Base-by-base conservation (phyloP, 2,797 vertebrate genomes). In the Toxotes lorentzi region DNA sequence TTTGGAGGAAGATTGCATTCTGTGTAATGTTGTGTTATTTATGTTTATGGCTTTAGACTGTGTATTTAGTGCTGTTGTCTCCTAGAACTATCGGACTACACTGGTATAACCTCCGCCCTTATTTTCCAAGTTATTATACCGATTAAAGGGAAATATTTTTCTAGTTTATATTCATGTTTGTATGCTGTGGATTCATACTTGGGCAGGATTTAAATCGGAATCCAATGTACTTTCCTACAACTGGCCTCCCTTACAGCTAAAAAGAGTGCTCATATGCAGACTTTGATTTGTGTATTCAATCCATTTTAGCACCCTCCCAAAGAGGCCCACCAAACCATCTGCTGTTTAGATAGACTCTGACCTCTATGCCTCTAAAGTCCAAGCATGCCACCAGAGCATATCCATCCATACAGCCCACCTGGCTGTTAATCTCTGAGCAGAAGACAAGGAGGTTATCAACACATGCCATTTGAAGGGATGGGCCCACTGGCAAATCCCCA, bases 321-420 rank as follows among this genome's bases (percentile, higher is more conserved):
- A 79, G 86, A 88, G 89, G 76, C 82, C 79, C 74, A 79, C 82
- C 71, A 83, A 88, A 89, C 92, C 92, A 94, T 94, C 93, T 95
- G 93, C 91, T 94, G 89, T 94, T 94, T 93, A 79, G 87, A 92
- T 93, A 92, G 86, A 91, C 90, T 91, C 79, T 94, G 86, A 93
- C 89, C 94, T 88, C 78, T 68, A 58, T 70, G 79, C 79, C 86
- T 90, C 76, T 86, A 51, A 76, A 86, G 88, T 83, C 87, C 70
- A 78, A 64, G 65, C 64, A 64, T 70, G 70, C 72, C 85, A 87
- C 81, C 69, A 70, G 79, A 87, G 91, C 82, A 83, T 77, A 88
- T 86, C 77, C 84, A 82, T 81, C 80, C 78, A 82, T 78, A 73
- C 72, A 71, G 73, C 73, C 69, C 21, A 51, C 58, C 67, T 48